These are phyloP conservation scores for Cossypha caffra DNA, from an alignment of 2,797 vertebrate species.

Conservation along the genomic window DNA sequence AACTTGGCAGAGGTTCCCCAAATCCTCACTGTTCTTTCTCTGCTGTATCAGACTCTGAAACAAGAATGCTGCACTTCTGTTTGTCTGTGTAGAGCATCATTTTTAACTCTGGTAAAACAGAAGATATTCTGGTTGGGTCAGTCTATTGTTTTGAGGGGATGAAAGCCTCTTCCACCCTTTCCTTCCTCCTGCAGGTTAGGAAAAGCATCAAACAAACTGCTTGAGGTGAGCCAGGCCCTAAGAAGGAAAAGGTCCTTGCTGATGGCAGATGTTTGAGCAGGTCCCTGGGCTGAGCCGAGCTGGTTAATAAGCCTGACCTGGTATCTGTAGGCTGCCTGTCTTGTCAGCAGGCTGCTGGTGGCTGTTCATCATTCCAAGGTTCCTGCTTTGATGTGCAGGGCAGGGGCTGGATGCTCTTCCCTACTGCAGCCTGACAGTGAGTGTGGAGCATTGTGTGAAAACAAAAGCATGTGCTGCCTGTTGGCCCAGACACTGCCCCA, in stretches of 20 bases:
- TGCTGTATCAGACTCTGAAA: background rate
- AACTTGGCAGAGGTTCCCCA: background rate
- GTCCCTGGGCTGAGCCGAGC: background rate
- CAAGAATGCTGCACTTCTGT: rapidly evolving
- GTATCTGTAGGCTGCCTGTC: background rate
- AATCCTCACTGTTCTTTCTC: background rate
- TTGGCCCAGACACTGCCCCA: background rate
- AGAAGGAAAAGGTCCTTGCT: background rate
- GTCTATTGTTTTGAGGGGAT: background rate
- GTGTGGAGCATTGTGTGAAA: background rate
- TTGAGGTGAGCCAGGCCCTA: background rate
- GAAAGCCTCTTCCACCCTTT: slow-evolving; percentile 35
- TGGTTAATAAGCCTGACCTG: background rate
- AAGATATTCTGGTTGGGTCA: background rate
- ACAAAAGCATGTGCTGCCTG: slow-evolving; percentile 35
- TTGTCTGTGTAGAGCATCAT: background rate
- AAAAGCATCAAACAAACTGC: background rate
- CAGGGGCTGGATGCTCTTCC: background rate
- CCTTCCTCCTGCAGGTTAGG: background rate
- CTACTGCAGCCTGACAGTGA: background rate
- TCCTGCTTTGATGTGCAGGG: background rate
- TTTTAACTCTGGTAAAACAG: background rate
- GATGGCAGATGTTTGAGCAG: background rate
- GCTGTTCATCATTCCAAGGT: background rate
- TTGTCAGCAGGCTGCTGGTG: background rate